These are phyloP conservation scores for Caenorhabditis afra DNA, from an alignment of 2,888 invertebrate species.

Conservation along the genomic window DNA sequence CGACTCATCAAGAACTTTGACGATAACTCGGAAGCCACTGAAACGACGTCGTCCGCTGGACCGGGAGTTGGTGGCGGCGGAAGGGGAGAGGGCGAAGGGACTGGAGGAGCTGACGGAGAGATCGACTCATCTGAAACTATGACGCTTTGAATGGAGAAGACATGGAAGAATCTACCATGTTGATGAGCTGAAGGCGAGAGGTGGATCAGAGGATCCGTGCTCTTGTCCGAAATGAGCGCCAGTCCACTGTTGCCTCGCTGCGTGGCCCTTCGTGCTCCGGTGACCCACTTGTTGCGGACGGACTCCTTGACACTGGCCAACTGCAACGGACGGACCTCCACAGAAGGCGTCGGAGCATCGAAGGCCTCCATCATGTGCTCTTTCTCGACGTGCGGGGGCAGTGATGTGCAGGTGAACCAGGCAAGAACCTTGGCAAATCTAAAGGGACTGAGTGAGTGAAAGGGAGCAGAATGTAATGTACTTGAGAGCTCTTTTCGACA, in stretches of 20 bases:
- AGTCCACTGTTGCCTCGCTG: constrained; percentile 61
- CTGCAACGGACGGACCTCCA: constrained; percentile 64
- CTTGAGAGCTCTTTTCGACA: constrained; percentile 71
- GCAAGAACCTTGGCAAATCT: constrained; percentile 74
- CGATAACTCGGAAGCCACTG: constrained; percentile 61
- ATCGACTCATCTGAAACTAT: constrained; percentile 52
- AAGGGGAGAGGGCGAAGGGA: constrained; percentile 40
- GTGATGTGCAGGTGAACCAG: constrained; percentile 75
- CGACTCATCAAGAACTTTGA: constrained; percentile 53
- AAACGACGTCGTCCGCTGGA: constrained; percentile 51
- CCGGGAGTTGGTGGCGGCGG: constrained; percentile 45
- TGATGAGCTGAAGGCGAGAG: constrained; percentile 58
- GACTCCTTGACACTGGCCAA: constrained; percentile 53
- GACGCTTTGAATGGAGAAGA: too few species aligned
- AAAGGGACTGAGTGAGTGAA: constrained; percentile 8
- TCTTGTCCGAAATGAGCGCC: constrained; percentile 73
- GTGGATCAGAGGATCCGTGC: constrained; percentile 74
- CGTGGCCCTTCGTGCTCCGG: constrained; percentile 51
- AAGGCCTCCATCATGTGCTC: constrained; percentile 70
- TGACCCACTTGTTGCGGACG: constrained; percentile 52
- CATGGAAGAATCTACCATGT: constrained; percentile 19
- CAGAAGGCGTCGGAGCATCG: constrained; percentile 64
- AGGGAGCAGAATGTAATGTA: constrained; percentile 14
- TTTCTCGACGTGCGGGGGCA: constrained; percentile 78
- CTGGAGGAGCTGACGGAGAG: constrained; percentile 56